Conservation (phyloP, 2,888 invertebrate species). For the Brassicogethes aeneus region DNA sequence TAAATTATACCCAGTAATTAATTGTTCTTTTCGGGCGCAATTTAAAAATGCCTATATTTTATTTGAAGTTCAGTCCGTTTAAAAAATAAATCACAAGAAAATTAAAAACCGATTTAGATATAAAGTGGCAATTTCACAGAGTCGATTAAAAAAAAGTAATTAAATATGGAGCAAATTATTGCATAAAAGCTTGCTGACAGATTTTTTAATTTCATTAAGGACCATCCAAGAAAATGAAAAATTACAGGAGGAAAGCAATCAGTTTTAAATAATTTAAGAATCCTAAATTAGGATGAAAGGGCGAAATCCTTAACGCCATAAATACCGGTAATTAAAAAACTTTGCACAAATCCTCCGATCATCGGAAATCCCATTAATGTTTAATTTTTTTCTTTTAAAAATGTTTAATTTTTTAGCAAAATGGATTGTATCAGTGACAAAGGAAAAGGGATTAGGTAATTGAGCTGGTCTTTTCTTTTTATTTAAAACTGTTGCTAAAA, state of each 20-base stretch:
- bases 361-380: conserved; percentile 35
- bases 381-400: conserved; percentile 18
- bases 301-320: conserved; percentile 21
- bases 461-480: too few relatives aligned
- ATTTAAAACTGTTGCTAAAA: too few relatives aligned
- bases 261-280: conserved; percentile 31
- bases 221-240: conserved; percentile 29
- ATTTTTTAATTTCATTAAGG: conserved; percentile 32
- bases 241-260: conserved; percentile 29
- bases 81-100: background rate
- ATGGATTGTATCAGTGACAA: too few relatives aligned
- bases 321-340: conserved; percentile 36
- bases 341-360: conserved; percentile 29
- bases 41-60: background rate
- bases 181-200: conserved; percentile 22
- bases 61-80: background rate
- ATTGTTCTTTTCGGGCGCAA: too few relatives aligned
- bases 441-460: too few relatives aligned
- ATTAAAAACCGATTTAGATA: background rate
- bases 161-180: conserved; percentile 26
- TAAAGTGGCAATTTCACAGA: conserved; percentile 14
- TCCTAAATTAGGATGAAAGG: conserved; percentile 25
- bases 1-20: too few relatives aligned
- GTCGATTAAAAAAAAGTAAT: conserved; percentile 29
- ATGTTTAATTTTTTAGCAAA: too few relatives aligned